Conservation (phyloP, 2,113 vertebrate species). For the Pyrgilauda ruficollis region DNA sequence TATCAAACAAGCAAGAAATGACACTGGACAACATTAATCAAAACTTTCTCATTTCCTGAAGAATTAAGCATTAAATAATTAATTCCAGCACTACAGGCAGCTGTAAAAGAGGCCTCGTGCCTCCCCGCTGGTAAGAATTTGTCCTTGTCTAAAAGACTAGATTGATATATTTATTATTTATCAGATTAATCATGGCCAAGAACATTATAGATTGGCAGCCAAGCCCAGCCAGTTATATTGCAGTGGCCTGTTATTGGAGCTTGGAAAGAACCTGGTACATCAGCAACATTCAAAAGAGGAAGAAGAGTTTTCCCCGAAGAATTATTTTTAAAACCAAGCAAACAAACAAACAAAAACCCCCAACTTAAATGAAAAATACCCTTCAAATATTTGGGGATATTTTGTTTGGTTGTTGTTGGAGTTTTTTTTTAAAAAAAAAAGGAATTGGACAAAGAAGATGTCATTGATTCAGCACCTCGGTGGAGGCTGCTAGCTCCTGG, state of each 20-base stretch:
- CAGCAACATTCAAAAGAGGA: slow-evolving; percentile 44
- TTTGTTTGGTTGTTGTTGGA: not conserved
- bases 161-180: slow-evolving; percentile 99
- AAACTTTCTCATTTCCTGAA: slow-evolving; percentile 97
- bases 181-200: slow-evolving; percentile 98
- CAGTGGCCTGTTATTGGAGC: slow-evolving; percentile 55
- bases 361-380: not conserved
- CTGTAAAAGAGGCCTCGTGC: slow-evolving; percentile 90
- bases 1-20: slow-evolving; percentile 93
- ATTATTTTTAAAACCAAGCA: not conserved
- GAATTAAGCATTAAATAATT: slow-evolving; percentile 99
- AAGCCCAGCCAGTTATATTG: slow-evolving; percentile 73
- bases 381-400: not conserved
- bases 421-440: not conserved
- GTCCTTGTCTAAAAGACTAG: slow-evolving; percentile 98
- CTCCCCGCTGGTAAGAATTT: slow-evolving; percentile 99
- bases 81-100: slow-evolving; percentile 93
- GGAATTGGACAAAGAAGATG: slow-evolving; percentile 39
- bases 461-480: slow-evolving; percentile 71
- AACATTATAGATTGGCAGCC: slow-evolving; percentile 88
- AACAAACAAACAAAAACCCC: not conserved
- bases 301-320: slow-evolving; percentile 53
- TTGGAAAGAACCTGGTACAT: slow-evolving; percentile 44
- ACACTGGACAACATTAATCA: slow-evolving; percentile 97
- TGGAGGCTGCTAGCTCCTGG: slow-evolving; percentile 71